Evolutionary conservation across 1,140 invertebrate species (phyloP).

Genomic region (Drosophila repleta): DNA sequence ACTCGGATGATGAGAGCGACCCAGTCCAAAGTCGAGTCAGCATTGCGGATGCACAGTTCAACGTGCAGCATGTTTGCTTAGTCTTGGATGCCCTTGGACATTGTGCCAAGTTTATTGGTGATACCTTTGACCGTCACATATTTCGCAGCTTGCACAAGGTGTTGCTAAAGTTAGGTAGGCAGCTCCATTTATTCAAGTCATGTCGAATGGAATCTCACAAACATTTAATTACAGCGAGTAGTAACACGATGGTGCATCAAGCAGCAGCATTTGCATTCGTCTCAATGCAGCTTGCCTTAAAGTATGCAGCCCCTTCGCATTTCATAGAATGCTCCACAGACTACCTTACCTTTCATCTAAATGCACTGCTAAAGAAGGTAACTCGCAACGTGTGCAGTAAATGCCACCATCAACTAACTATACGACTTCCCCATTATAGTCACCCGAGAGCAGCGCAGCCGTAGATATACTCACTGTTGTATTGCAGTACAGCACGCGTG

Average conservation of each 20-base stretch:
- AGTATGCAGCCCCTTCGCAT: constrained; percentile 79
- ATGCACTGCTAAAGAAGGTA: constrained; percentile 84
- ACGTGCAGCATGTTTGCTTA: constrained; percentile 78
- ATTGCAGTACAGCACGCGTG: constrained; percentile 85
- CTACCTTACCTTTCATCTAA: constrained; percentile 86
- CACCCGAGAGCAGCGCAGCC: constrained; percentile 84
- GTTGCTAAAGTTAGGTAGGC: constrained; percentile 63
- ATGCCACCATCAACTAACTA: neutral
- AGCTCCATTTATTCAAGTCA: neutral
- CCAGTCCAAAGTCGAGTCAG: constrained; percentile 49
- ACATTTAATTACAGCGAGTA: constrained; percentile 44
- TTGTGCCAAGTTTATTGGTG: constrained; percentile 64
- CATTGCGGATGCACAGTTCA: constrained; percentile 73
- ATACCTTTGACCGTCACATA: constrained; percentile 64
- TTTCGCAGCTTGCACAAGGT: constrained; percentile 72
- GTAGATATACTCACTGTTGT: constrained; percentile 86
- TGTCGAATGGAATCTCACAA: neutral
- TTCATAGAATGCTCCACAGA: constrained; percentile 85
- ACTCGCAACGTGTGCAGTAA: constrained; percentile 25
- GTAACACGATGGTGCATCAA: constrained; percentile 69
- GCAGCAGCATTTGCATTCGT: constrained; percentile 81
- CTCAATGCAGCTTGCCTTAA: constrained; percentile 84
- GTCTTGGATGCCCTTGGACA: constrained; percentile 71
- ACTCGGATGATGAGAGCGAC: constrained; percentile 75
- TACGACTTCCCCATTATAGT: constrained; percentile 23